A percentile compares a stretch with the other conserved stretches of the same genome.
Evolutionary conservation across 2,888 invertebrate genomes (phyloP).

Genomic region (Silvanus unidentatus): DNA sequence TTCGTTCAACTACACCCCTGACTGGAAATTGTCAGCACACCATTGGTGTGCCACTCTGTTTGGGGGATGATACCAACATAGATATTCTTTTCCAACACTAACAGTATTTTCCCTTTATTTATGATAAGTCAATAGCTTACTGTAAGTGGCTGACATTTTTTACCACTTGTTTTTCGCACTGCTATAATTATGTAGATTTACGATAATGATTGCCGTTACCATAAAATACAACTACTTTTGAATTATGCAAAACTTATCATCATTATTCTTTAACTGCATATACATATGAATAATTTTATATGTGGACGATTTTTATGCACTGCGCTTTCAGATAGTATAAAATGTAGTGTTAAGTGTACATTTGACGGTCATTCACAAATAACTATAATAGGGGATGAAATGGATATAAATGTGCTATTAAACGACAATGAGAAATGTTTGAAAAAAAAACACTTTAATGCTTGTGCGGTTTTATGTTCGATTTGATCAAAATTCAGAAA

Average conservation of each 20-base stretch:
- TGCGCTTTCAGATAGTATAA: no score
- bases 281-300: no score
- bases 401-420: no score
- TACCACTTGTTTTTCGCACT: slow-evolving; percentile 43
- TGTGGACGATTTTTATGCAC: no score
- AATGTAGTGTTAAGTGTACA: no score
- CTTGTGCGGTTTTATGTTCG: no score
- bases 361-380: no score
- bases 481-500: no score
- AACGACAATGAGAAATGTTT: no score
- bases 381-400: no score
- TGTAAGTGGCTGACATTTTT: slow-evolving; percentile 46
- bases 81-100: slow-evolving; percentile 24
- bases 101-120: slow-evolving; percentile 32
- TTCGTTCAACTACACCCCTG: slow-evolving; percentile 33
- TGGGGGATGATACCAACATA: slow-evolving; percentile 30
- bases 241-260: slow-evolving; percentile 12
- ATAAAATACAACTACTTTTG: slow-evolving; percentile 17
- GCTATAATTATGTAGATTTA: slow-evolving; percentile 44
- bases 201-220: slow-evolving; percentile 34
- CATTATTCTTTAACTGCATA: slow-evolving; percentile 1
- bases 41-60: slow-evolving; percentile 33
- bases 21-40: slow-evolving; percentile 18
- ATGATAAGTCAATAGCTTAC: slow-evolving; percentile 45
- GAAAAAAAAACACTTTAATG: no score